Percentiles rank a stretch among this genome's conserved stretches.
These are phyloP conservation scores for Rhinolophus ferrumequinum DNA, from an alignment of 2,113 vertebrate species.

Conservation along the genomic window DNA sequence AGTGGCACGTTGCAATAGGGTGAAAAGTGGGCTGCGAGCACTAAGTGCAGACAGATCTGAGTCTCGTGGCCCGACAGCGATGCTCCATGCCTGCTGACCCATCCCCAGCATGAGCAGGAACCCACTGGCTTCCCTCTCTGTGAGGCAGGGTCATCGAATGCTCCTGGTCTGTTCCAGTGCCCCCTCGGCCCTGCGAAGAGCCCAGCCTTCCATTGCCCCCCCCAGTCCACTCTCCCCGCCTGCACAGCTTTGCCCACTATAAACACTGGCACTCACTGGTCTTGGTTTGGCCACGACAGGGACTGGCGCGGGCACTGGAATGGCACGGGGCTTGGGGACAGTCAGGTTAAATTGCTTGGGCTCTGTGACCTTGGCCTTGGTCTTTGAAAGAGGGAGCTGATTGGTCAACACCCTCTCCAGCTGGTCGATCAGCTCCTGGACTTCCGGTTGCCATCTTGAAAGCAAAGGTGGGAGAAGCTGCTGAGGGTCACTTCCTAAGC, in stretches of 20 bases:
- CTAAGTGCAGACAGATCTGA: neutral
- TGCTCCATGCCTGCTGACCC: neutral
- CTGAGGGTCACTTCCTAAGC: neutral
- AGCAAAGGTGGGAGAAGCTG: neutral
- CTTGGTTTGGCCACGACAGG: slow-evolving; percentile 84
- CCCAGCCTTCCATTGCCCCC: too few relatives aligned
- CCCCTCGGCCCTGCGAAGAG: neutral
- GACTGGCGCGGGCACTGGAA: slow-evolving; percentile 86
- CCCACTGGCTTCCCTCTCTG: neutral
- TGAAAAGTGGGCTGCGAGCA: neutral
- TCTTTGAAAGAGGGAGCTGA: slow-evolving; percentile 77
- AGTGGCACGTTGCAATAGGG: accelerated
- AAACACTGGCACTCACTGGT: slow-evolving; percentile 85
- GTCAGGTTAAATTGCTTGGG: slow-evolving; percentile 92
- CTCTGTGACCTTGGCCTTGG: slow-evolving; percentile 83
- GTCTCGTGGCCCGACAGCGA: neutral
- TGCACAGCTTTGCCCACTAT: neutral
- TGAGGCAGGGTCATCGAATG: accelerated
- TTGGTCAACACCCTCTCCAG: slow-evolving; percentile 80
- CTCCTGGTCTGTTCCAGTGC: neutral
- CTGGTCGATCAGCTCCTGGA: slow-evolving; percentile 86
- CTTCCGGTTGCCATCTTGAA: slow-evolving; percentile 91
- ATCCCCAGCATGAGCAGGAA: accelerated
- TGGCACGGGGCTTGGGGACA: slow-evolving; percentile 85
- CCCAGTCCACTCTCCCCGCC: neutral